Base-by-base conservation (phyloP, 2,888 invertebrate genomes). In the Tortricodes alternella region DNA sequence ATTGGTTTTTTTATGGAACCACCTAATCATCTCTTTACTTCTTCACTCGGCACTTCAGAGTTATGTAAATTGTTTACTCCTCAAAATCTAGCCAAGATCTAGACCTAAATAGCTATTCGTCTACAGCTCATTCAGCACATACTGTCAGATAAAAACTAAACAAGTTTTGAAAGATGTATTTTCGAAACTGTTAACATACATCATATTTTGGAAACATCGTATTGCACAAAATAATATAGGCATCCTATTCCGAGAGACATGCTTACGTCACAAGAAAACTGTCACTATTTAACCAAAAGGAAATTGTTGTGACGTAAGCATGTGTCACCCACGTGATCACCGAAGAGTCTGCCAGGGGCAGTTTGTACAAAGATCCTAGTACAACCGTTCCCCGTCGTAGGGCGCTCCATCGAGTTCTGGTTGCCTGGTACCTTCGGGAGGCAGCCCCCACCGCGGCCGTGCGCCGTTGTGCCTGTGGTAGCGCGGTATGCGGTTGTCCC, bases 381-480 rank as follows among this genome's bases (percentile, higher is more conserved):
- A 88, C 27, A 89, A 68, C 58, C 89, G 77, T 59, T 89, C 89
- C 1, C 87, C 85, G 11, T 85, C 81, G 23, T 59, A 85, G 0
- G 89, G 89, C 6, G 73, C 81, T 2, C 70, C 81, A 29, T 89
- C 89, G 0, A 87, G 68, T 61, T 81, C 77, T 1, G 89, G 89
- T 43, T 89, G 89, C 44, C 89, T 67, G 58, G 62, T 63, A 0
- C 76, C 84, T 23, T 87, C 89, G 0, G 89, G 88, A 0, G 88
- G 88, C 2, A 80, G 59, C 0, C 86, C 87, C 88, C 87, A 89
- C 8, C 64, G 63, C 0, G 86, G 80, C 2, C 87, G 67, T 62
- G 79, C 76, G 9, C 89, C 89, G 57, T 86, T 88, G 62, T 82
- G 80, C 2, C 80, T 78, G 48, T 71, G 49, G 73, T 84, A 89